Evolutionary conservation across 1,140 invertebrate species (phyloP).

Genomic region (Bombus affinis): DNA sequence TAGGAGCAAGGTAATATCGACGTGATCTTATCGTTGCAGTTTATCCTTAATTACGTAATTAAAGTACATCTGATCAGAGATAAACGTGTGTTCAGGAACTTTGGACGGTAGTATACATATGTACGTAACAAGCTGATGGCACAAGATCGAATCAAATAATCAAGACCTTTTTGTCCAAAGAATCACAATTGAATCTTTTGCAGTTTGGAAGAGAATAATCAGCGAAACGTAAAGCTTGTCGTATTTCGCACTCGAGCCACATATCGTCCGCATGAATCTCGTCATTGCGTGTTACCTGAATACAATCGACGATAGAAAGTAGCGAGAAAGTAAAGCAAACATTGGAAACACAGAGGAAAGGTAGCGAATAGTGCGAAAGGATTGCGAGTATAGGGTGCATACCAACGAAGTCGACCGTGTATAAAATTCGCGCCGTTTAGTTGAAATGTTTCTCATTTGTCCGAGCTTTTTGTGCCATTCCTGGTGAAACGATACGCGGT

Average conservation of each 20-base stretch:
- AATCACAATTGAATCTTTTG: too few relatives aligned
- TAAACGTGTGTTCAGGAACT: too few relatives aligned
- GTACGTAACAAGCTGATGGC: too few relatives aligned
- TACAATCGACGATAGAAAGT: neutral
- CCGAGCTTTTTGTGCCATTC: neutral
- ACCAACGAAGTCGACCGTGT: neutral
- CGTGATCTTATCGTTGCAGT: neutral
- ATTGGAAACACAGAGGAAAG: neutral
- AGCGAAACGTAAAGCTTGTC: too few relatives aligned
- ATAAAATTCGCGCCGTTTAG: slow-evolving; percentile 3
- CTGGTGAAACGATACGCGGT: neutral
- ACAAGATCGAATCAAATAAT: too few relatives aligned
- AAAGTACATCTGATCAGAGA: too few relatives aligned
- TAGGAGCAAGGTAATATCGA: slow-evolving; percentile 88
- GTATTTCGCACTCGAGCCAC: neutral
- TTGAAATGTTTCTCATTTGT: slow-evolving; percentile 2
- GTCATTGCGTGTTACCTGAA: slow-evolving; percentile 1
- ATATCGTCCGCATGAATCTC: slow-evolving; percentile 45
- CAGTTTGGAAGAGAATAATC: too few relatives aligned
- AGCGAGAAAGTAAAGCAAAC: neutral
- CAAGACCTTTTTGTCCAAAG: too few relatives aligned
- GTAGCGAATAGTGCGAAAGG: neutral
- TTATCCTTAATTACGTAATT: too few relatives aligned
- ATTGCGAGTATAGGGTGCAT: neutral
- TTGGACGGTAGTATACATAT: too few relatives aligned